Conservation (phyloP, 2,888 invertebrate species). For the Drosophila paranaensis region DNA sequence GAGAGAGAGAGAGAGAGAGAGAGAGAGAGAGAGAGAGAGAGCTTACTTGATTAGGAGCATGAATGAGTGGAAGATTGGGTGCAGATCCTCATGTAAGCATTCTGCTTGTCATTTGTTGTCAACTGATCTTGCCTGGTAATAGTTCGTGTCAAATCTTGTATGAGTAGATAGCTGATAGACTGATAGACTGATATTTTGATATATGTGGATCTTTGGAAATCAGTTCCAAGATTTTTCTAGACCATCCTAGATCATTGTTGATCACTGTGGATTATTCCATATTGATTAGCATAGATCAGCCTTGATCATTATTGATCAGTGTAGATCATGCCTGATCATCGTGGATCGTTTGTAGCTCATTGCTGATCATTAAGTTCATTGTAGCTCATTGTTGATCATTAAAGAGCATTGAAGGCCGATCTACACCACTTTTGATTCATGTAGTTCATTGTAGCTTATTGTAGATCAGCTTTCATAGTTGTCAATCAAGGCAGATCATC, state of each 20-base stretch:
- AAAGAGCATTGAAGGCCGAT: background rate
- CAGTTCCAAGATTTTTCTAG: background rate
- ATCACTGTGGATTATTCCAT: background rate
- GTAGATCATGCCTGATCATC: background rate
- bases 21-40: background rate
- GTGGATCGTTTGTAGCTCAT: too few relatives aligned
- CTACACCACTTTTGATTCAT: background rate
- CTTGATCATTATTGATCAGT: background rate
- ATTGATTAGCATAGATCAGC: background rate
- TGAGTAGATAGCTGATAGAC: too few relatives aligned
- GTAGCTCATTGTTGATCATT: too few relatives aligned
- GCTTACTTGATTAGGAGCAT: background rate
- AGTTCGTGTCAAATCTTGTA: background rate
- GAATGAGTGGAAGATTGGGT: background rate
- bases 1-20: too few relatives aligned
- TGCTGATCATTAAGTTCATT: background rate
- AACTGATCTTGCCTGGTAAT: background rate
- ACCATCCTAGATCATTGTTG: background rate
- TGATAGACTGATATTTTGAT: background rate
- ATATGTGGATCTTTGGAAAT: background rate
- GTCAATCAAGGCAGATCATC: background rate
- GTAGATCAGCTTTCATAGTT: too few relatives aligned
- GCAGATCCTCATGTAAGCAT: background rate
- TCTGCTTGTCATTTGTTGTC: background rate
- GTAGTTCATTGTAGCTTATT: too few relatives aligned